A percentile compares a stretch with the other conserved stretches of the same genome.
Evolutionary conservation across 2,888 invertebrate genomes (phyloP).

Genomic region (Spicauda simplicius): DNA sequence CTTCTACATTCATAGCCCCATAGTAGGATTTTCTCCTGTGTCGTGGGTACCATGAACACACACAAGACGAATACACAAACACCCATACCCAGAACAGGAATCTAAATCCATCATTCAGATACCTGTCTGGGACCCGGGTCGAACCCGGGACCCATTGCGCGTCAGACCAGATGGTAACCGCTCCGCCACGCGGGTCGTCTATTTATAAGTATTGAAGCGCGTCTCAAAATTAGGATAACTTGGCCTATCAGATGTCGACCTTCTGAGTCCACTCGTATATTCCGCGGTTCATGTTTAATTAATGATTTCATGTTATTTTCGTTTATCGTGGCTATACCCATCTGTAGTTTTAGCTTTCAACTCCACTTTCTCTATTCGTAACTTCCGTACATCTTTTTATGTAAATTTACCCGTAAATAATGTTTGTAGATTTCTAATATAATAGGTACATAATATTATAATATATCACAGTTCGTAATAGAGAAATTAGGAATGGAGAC

Average conservation of each 20-base stretch:
- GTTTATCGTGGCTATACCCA: slow-evolving; percentile 15
- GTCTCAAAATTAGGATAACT: neutral
- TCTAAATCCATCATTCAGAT: too few species aligned
- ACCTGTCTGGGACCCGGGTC: too few species aligned
- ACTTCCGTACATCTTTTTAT: slow-evolving; percentile 22
- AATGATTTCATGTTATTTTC: slow-evolving; percentile 35
- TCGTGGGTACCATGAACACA: too few species aligned
- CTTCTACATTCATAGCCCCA: too few species aligned
- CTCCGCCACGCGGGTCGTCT: too few species aligned
- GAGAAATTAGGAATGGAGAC: too few species aligned
- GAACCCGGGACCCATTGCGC: too few species aligned
- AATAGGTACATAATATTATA: slow-evolving; percentile 4
- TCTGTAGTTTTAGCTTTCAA: slow-evolving; percentile 30
- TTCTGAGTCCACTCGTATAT: slow-evolving; percentile 21
- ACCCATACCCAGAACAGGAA: too few species aligned
- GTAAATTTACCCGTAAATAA: slow-evolving; percentile 28
- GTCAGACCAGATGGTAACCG: too few species aligned
- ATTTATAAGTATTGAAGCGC: neutral
- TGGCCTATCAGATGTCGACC: slow-evolving; percentile 38
- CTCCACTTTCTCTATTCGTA: slow-evolving; percentile 28
- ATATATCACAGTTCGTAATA: neutral
- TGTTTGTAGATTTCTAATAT: slow-evolving; percentile 18
- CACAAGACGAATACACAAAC: too few species aligned
- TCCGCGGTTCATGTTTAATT: slow-evolving; percentile 43
- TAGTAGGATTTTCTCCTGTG: too few species aligned